phyloP scores from a whole-genome alignment of 2,888 invertebrate genomes.

The Laothoe populi region DNA sequence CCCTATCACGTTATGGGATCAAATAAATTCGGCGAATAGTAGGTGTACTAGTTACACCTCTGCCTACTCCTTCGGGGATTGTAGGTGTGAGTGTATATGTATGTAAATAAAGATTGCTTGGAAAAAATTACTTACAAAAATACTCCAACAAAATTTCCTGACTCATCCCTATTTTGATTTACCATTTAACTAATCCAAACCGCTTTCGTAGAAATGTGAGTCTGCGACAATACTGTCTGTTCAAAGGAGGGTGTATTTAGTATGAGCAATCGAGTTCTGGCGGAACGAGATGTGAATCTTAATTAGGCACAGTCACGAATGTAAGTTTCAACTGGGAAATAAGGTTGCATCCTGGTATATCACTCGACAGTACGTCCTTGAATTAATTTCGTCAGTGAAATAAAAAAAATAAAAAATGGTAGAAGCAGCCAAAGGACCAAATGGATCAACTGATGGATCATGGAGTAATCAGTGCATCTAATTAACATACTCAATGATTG shows the following conservation, averaged over 20 bases:
- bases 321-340: constrained; percentile 48
- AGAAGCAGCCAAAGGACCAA: not conserved
- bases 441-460: too few species aligned
- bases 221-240: not conserved
- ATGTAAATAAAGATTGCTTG: too few species aligned
- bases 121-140: too few species aligned
- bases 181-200: constrained; percentile 8
- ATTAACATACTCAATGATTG: too few species aligned
- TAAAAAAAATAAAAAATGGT: not conserved
- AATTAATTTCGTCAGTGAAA: not conserved
- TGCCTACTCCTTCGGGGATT: too few species aligned
- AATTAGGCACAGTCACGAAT: constrained; percentile 77
- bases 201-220: constrained; percentile 18
- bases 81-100: too few species aligned
- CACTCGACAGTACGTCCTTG: constrained; percentile 23
- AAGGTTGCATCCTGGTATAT: constrained; percentile 45
- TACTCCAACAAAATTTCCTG: not conserved
- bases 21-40: too few species aligned
- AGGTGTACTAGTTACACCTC: too few species aligned
- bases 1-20: too few species aligned
- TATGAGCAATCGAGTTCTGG: constrained; percentile 70
- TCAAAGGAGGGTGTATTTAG: constrained; percentile 48
- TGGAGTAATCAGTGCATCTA: too few species aligned
- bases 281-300: constrained; percentile 74
- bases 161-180: not conserved